phyloP scores from a whole-genome alignment of 1,140 invertebrate species.

The Venturia canescens region DNA sequence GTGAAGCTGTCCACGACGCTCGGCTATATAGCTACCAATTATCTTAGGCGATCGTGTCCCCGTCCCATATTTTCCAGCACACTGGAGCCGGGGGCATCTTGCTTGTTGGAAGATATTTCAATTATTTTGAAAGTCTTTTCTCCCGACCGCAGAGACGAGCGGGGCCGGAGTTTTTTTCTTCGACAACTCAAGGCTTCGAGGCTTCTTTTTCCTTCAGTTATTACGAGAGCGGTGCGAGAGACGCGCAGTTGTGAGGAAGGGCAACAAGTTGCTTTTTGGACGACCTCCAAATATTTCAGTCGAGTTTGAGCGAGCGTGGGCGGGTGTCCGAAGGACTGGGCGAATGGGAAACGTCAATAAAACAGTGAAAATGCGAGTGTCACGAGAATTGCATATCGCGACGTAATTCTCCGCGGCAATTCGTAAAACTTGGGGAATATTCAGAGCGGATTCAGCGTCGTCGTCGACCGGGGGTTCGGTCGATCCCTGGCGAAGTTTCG shows the following conservation, averaged over 20 bases:
- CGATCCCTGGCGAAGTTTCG: too few relatives aligned
- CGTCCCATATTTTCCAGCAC: not conserved
- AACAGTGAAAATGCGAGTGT: not conserved
- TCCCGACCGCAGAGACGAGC: too few relatives aligned
- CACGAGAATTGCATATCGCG: not conserved
- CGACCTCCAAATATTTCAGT: not conserved
- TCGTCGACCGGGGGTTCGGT: too few relatives aligned
- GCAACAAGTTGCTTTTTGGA: not conserved
- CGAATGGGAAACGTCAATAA: not conserved
- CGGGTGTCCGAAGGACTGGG: not conserved
- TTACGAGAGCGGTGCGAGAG: not conserved
- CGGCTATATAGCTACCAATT: not conserved
- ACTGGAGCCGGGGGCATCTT: not conserved
- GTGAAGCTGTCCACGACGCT: not conserved
- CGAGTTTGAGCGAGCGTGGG: not conserved
- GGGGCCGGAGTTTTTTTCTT: too few relatives aligned
- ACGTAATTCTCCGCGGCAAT: not conserved
- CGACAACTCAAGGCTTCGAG: too few relatives aligned
- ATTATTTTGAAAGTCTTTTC: not conserved
- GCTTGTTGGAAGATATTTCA: not conserved
- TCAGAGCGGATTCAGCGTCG: too few relatives aligned
- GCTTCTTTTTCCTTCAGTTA: not conserved
- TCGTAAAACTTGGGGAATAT: too few relatives aligned
- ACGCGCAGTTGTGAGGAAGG: not conserved
- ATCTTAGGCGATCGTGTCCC: not conserved